These are phyloP conservation scores for Drosophila eohydei DNA, from an alignment of 2,888 invertebrate species.

Conservation along the genomic window DNA sequence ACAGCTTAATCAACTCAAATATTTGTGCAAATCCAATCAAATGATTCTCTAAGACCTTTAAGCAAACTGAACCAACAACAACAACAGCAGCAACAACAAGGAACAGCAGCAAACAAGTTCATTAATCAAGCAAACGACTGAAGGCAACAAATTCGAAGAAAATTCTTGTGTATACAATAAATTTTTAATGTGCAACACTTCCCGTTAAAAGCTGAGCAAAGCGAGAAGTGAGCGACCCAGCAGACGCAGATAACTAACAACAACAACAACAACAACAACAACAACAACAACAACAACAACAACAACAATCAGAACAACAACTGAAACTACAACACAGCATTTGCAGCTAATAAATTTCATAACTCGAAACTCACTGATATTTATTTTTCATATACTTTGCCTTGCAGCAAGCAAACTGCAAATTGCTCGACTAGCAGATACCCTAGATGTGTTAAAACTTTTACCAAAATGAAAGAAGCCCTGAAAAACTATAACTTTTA, in stretches of 20 bases:
- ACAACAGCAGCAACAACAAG: conserved; percentile 6
- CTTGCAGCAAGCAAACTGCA: neutral
- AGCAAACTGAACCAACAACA: neutral
- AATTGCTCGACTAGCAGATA: conserved; percentile 3
- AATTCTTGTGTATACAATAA: conserved; percentile 55
- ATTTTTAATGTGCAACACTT: conserved; percentile 66
- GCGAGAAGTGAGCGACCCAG: conserved; percentile 27
- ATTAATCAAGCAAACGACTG: conserved; percentile 55
- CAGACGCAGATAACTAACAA: conserved; percentile 27
- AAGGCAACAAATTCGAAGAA: conserved; percentile 52
- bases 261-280: conserved; percentile 20
- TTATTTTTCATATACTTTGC: conserved; percentile 47
- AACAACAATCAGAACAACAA: conserved; percentile 5
- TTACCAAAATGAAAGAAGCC: neutral
- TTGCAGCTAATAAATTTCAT: conserved; percentile 65
- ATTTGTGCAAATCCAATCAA: conserved; percentile 47
- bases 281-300: conserved; percentile 12
- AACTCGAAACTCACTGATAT: conserved; percentile 52
- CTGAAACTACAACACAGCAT: conserved; percentile 31
- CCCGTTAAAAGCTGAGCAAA: conserved; percentile 41
- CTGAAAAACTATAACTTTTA: neutral
- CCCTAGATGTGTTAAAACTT: neutral
- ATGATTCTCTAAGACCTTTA: conserved; percentile 17
- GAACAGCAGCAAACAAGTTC: conserved; percentile 33
- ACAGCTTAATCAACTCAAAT: conserved; percentile 34